Evolutionary conservation across 1,140 invertebrate genomes (phyloP), one percentile per base, ranked within the genome.

Genomic region (Apocrypta bakeri): DNA sequence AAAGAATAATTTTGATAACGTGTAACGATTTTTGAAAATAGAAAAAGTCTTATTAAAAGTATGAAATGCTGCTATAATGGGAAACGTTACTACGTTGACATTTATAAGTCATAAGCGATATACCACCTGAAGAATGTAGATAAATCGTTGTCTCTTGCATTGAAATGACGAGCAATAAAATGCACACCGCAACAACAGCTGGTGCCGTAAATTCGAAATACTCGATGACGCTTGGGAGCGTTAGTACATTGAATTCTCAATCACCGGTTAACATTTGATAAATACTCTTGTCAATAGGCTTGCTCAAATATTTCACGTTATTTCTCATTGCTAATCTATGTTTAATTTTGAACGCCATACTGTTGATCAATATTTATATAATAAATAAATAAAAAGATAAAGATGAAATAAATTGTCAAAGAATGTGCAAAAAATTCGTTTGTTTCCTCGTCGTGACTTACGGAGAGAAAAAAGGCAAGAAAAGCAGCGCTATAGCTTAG

Each of bases 201-300:
- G 21, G 8, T 8, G 33, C 25, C 71, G 25, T 73, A 73, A 73
- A 73, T 25, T 25, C 40, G 17, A 73, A 73, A 73, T 31, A 48
- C 37, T 48, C 24, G 24, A 31, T 25, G 64, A 27, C 11, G 64
- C 64, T 68, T 21, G 21, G 21, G 71, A 17, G 17, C 12, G 33
- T n/a, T 24, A 24, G 33, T 24, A 40, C 37, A n/a, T 48, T 42
- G 71, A 73, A 73, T 73, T 73, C 37, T 73, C 40, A 73, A 73
- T 37, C 33, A 4, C 21, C 69, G 9, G 69, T 71, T 71, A 71
- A 25, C 21, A 71, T 71, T 37, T 71, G 31, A 71, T 71, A 37
- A 31, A 24, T 25, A 8, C 1, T 14, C 7, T 31, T 21, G 21
- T 3, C 17, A 68, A 14, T 68, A 68, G 11, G 11, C 29, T 17